phyloP scores from a whole-genome alignment of 1,140 invertebrate species.

The Drosophila albomicans region DNA sequence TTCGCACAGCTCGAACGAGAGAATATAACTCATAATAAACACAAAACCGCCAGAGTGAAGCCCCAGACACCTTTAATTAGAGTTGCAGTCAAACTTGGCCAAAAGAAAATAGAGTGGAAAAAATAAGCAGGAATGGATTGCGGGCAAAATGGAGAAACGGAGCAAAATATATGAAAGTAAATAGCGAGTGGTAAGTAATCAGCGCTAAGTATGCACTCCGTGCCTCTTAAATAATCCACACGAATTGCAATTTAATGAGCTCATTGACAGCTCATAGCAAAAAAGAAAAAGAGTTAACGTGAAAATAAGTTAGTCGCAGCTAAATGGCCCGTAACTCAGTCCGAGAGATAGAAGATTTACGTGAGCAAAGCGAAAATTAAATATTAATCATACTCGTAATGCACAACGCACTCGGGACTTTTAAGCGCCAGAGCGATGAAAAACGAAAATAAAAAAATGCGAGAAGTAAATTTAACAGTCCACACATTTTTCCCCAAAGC shows the following conservation, averaged over 20 bases:
- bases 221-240: conserved; percentile 48
- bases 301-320: conserved; percentile 29
- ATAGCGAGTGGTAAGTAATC: conserved; percentile 48
- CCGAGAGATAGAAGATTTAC: conserved; percentile 40
- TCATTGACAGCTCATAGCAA: conserved; percentile 65
- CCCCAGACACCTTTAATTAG: conserved; percentile 69
- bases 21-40: conserved; percentile 31
- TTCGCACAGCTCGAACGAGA: conserved; percentile 2
- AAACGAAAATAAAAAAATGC: not conserved
- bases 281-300: conserved; percentile 1
- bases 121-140: not conserved
- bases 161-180: conserved; percentile 25
- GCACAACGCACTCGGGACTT: conserved; percentile 16
- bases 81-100: conserved; percentile 43
- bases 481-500: conserved; percentile 41
- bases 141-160: conserved; percentile 16
- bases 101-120: conserved; percentile 14
- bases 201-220: conserved; percentile 44
- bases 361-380: conserved; percentile 43
- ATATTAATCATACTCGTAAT: conserved; percentile 62
- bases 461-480: conserved; percentile 12
- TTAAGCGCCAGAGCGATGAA: conserved; percentile 19
- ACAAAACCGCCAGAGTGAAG: conserved; percentile 38
- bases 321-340: conserved; percentile 61
- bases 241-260: conserved; percentile 79